phyloP scores from a whole-genome alignment of 2,888 invertebrate species.

The Idaea straminata region DNA sequence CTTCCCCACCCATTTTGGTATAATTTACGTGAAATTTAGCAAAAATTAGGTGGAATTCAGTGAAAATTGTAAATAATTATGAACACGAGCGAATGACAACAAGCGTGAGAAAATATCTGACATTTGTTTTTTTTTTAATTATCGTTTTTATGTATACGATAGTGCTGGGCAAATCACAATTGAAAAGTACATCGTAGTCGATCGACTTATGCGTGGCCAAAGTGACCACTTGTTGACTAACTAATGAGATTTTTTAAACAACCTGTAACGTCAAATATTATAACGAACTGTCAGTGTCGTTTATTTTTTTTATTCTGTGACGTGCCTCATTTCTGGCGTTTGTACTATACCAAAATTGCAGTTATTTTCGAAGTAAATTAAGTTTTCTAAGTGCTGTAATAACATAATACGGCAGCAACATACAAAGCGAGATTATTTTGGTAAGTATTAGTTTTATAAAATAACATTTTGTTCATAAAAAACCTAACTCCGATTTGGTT shows the following conservation, averaged over 20 bases:
- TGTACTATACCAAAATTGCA: background rate
- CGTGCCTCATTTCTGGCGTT: background rate
- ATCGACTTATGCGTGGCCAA: background rate
- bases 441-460: background rate
- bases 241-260: background rate
- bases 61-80: slow-evolving; percentile 23
- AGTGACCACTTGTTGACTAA: background rate
- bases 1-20: slow-evolving; percentile 56
- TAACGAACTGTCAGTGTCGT: background rate
- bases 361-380: background rate
- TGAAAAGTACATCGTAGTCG: background rate
- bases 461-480: background rate
- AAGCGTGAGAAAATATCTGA: slow-evolving; percentile 45
- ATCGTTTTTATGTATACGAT: background rate
- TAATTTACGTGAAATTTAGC: slow-evolving; percentile 15
- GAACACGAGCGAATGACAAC: slow-evolving; percentile 38
- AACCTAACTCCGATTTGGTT: background rate
- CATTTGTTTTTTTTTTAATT: slow-evolving; percentile 19
- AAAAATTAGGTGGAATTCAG: slow-evolving; percentile 23
- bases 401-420: background rate
- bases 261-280: background rate
- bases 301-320: background rate
- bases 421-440: background rate
- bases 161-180: background rate
- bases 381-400: background rate